phyloP scores from a whole-genome alignment of 2,797 vertebrate genomes.

The Spheniscus humboldti region DNA sequence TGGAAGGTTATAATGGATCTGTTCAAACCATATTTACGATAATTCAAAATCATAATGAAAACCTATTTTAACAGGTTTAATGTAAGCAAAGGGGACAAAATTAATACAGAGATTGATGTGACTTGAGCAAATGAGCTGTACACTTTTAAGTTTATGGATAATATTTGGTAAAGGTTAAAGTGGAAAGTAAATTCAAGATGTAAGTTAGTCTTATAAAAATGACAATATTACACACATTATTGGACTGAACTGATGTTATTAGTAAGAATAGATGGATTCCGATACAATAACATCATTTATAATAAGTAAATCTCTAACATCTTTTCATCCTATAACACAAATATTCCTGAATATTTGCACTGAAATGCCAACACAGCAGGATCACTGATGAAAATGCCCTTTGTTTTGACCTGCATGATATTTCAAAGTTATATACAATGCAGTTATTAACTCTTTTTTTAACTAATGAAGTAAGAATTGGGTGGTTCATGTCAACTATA shows the following conservation, averaged over 20 bases:
- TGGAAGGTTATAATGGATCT: not conserved
- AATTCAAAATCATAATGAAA: conserved; percentile 30
- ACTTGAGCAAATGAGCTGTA: not conserved
- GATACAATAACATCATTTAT: not conserved
- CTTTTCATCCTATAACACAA: not conserved
- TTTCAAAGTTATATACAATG: not conserved
- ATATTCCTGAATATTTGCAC: not conserved
- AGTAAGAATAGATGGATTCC: not conserved
- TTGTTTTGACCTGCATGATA: not conserved
- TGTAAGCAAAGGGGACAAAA: not conserved
- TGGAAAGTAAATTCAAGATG: not conserved
- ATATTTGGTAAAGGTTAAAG: not conserved
- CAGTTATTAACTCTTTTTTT: not conserved
- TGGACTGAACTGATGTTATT: not conserved
- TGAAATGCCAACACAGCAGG: not conserved
- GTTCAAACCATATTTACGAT: not conserved
- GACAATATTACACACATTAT: not conserved
- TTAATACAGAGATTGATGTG: not conserved
- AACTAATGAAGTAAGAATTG: not conserved
- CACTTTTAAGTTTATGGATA: not conserved
- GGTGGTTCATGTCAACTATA: not conserved
- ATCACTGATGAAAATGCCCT: not conserved
- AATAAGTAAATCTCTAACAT: not conserved
- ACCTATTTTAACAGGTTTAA: not conserved
- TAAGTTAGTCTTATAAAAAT: not conserved